Conservation (phyloP, 2,113 vertebrate species). For the Paralichthys olivaceus region DNA sequence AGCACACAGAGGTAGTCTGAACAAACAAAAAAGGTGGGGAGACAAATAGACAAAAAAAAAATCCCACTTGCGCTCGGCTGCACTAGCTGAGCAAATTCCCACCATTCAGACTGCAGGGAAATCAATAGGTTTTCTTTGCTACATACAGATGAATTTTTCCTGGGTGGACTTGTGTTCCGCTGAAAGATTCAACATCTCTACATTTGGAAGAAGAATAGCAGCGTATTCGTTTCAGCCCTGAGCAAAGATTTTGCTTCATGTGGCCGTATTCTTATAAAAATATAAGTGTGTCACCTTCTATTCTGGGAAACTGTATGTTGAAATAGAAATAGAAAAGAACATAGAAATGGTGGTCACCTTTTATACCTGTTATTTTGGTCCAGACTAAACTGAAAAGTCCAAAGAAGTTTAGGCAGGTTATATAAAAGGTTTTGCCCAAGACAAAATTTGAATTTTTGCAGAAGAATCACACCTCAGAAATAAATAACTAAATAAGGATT, state of each 20-base stretch:
- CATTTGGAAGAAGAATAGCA: slow-evolving; percentile 57
- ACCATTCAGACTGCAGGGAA: slow-evolving; percentile 70
- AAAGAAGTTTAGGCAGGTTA: neutral
- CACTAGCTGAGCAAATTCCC: slow-evolving; percentile 58
- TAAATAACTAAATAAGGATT: neutral
- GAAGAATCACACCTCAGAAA: neutral
- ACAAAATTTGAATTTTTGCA: too few species aligned
- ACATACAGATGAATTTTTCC: slow-evolving; percentile 75
- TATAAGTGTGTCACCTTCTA: too few species aligned
- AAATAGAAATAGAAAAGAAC: too few species aligned
- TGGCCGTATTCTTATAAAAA: neutral
- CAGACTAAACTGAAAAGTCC: too few species aligned
- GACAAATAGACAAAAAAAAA: slow-evolving; percentile 60
- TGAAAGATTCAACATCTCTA: slow-evolving; percentile 63
- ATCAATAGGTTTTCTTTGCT: slow-evolving; percentile 77
- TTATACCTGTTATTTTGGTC: neutral
- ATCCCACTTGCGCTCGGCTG: slow-evolving; percentile 53
- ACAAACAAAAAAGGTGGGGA: slow-evolving; percentile 41
- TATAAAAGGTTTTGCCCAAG: neutral
- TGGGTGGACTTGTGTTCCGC: slow-evolving; percentile 30
- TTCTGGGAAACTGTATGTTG: too few species aligned
- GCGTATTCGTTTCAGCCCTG: slow-evolving; percentile 24
- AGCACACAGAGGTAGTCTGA: slow-evolving; percentile 21
- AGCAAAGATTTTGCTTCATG: neutral
- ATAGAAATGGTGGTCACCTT: too few species aligned